Conservation (phyloP, 1,140 invertebrate genomes). For the Brachionus asplanchnoidis region DNA sequence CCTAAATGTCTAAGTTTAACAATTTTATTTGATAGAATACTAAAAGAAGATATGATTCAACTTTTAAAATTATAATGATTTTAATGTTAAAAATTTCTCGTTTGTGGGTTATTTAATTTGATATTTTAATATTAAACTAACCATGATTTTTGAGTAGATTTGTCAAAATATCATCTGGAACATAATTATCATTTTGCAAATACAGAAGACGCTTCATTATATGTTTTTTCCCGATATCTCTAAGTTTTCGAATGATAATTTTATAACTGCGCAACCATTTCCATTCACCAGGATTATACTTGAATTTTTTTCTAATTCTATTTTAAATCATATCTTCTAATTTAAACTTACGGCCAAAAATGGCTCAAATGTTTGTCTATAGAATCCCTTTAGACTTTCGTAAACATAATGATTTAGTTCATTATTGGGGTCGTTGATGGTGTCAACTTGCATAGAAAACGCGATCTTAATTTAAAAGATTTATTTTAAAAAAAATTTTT, state of each 20-base stretch:
- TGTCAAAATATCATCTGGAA: neutral
- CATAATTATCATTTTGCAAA: neutral
- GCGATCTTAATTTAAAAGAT: neutral
- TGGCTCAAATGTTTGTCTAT: constrained; percentile 31
- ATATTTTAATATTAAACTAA: neutral
- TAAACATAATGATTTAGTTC: constrained; percentile 39
- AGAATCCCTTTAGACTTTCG: constrained; percentile 30
- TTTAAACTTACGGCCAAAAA: constrained; percentile 3
- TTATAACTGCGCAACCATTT: constrained; percentile 1
- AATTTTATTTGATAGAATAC: too few species aligned
- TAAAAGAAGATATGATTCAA: too few species aligned
- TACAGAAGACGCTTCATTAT: neutral
- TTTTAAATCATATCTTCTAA: neutral
- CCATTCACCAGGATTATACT: constrained; percentile 31
- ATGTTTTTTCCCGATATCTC: neutral
- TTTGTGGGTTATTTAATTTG: neutral
- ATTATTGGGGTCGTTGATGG: constrained; percentile 32
- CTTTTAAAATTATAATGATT: too few species aligned
- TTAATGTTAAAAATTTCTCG: neutral
- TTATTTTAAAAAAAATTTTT: neutral
- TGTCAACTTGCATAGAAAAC: constrained; percentile 12
- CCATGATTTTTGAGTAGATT: constrained; percentile 28
- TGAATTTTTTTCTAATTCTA: neutral
- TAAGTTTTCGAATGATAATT: neutral
- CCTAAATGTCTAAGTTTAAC: too few species aligned